Base-by-base conservation (phyloP, 2,797 vertebrate species). In the Sylvia borin region DNA sequence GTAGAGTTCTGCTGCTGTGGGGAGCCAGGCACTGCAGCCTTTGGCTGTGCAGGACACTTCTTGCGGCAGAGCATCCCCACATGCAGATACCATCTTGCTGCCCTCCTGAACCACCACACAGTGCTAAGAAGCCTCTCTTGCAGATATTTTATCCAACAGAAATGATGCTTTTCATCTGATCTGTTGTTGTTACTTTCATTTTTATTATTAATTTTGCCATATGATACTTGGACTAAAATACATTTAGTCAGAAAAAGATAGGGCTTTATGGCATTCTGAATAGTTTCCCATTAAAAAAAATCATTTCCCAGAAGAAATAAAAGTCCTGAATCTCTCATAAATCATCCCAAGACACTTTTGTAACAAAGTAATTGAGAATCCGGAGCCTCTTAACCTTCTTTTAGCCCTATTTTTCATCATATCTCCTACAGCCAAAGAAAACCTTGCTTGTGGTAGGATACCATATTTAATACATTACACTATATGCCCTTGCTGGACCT, bases 301-400 rank as follows among this genome's bases (percentile, higher is more conserved):
- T 66, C 4, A 90, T 88, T 97, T 95, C 67, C 67, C 91, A 82
- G 83, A 93, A 96, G 83, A 92, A 74, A 61, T 76, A 82, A 67
- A 86, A 95, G 64, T 67, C 47, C 82, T 38, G 48, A 84, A 86
- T 86, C 48, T 92, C 79, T 92, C 90, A 82, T 94, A 90, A 95
- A 93, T 97, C 94, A 94, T 66, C 43, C 25, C 60, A 93, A 94
- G 88, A 93, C 94, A 92, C 61, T 93, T 96, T 50, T 90, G 91
- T 90, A 92, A 76, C 66, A 74, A 93, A 93, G 92, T 85, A 97
- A 95, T 92, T 95, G 91, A 90, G 85, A 90, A 90, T 91, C 85
- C 27, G 16, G 42, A 92, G 85, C 57, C 83, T 95, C 94, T 96
- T 95, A 88, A 96, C 92, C 95, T 95, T 93, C 91, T 94, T 91